Evolutionary conservation across 1,140 invertebrate genomes (phyloP).

Genomic region (Anadara kagoshimensis): DNA sequence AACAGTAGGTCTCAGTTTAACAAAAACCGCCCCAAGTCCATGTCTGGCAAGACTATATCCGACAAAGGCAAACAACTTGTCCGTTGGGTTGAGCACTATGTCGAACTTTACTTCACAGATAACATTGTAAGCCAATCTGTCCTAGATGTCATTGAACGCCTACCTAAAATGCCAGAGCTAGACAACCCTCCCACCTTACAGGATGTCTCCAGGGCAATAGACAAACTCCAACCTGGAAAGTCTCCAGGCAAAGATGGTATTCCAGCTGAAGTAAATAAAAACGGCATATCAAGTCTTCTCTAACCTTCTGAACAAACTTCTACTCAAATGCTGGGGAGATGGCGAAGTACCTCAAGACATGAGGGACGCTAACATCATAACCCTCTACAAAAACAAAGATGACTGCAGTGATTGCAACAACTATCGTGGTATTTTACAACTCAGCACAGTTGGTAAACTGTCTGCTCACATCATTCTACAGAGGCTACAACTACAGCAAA

Average conservation of each 20-base stretch:
- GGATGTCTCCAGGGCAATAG: conserved; percentile 20
- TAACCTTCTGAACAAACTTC: no score
- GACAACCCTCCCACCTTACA: conserved; percentile 13
- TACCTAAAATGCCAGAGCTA: conserved; percentile 9
- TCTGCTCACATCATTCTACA: no score
- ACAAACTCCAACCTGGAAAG: background rate
- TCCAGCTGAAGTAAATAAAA: conserved; percentile 7
- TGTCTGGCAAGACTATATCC: no score
- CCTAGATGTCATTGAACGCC: conserved; percentile 11
- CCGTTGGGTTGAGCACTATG: conserved; percentile 33
- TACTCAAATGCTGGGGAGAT: conserved; percentile 20
- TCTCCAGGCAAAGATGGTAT: conserved; percentile 13
- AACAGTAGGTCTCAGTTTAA: background rate
- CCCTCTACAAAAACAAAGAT: no score
- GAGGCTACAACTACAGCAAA: no score
- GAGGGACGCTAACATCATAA: no score
- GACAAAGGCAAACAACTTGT: conserved; percentile 34
- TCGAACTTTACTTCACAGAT: conserved; percentile 26
- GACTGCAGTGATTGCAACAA: no score
- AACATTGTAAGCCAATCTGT: conserved; percentile 10
- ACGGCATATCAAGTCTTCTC: conserved; percentile 16
- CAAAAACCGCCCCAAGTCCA: conserved; percentile 6
- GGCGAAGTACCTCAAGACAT: no score
- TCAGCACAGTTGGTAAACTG: no score
- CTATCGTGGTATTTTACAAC: no score